Evolutionary conservation across 2,888 invertebrate species (phyloP).

Genomic region (Tenthredo livida): DNA sequence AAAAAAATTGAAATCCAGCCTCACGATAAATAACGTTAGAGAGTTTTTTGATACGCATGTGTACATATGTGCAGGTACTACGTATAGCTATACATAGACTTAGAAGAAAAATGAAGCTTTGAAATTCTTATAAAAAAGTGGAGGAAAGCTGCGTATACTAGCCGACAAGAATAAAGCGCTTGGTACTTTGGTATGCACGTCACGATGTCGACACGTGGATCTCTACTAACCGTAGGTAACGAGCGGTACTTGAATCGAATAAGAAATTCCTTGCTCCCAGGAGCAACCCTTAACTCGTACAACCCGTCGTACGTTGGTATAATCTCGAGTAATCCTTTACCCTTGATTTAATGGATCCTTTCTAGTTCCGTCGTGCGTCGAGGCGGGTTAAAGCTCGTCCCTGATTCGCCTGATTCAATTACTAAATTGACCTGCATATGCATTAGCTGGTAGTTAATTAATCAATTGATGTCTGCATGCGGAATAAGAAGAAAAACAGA

Average conservation of each 20-base stretch:
- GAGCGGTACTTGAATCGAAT: slow-evolving; percentile 51
- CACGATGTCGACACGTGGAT: slow-evolving; percentile 30
- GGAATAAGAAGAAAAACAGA: neutral
- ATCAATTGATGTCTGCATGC: neutral
- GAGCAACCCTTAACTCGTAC: slow-evolving; percentile 27
- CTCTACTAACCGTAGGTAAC: slow-evolving; percentile 52
- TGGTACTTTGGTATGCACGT: slow-evolving; percentile 43
- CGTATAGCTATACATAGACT: too few relatives aligned
- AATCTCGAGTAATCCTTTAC: slow-evolving; percentile 41
- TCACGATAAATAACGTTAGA: too few relatives aligned
- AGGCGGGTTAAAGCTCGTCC: neutral
- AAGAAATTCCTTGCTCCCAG: slow-evolving; percentile 31
- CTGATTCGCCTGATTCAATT: slow-evolving; percentile 21
- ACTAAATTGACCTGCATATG: slow-evolving; percentile 13
- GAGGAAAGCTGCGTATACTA: neutral
- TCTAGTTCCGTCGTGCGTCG: neutral
- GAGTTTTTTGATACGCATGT: neutral
- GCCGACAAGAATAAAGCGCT: neutral
- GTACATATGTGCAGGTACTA: neutral
- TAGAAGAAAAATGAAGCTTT: neutral
- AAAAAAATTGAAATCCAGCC: neutral
- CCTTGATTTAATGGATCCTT: slow-evolving; percentile 40
- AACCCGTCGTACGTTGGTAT: slow-evolving; percentile 21
- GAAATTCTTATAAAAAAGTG: neutral
- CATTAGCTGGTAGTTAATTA: neutral